A percentile compares a stretch with the other conserved stretches of the same genome.
Evolutionary conservation across 1,140 invertebrate species (phyloP).

Genomic region (Trachymyrmex cornetzi): DNA sequence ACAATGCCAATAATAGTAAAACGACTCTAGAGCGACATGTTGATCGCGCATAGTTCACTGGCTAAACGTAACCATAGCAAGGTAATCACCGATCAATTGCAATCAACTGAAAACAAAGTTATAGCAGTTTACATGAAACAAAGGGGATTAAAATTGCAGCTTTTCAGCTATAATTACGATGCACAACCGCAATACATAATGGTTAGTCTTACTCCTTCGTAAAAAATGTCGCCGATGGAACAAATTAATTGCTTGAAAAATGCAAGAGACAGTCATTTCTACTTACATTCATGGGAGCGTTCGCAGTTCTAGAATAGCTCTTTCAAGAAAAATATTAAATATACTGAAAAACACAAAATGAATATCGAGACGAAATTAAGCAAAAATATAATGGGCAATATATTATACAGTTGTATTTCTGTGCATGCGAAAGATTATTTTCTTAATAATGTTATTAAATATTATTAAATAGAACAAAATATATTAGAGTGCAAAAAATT

Average conservation of each 20-base stretch:
- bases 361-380: neutral
- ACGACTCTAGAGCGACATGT: constrained; percentile 30
- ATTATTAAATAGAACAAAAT: neutral
- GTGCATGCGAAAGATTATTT: neutral
- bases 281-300: neutral
- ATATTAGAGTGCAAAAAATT: neutral
- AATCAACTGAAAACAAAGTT: constrained; percentile 8
- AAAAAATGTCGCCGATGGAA: constrained; percentile 21
- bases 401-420: neutral
- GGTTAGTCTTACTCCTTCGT: neutral
- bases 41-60: neutral
- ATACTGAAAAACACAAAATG: neutral
- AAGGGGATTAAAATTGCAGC: constrained; percentile 42
- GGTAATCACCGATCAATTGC: constrained; percentile 43
- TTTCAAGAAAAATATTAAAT: constrained; percentile 1
- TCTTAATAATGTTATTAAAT: neutral
- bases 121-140: neutral
- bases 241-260: constrained; percentile 40
- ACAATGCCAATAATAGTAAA: constrained; percentile 21
- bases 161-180: constrained; percentile 9
- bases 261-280: neutral
- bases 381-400: neutral
- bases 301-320: neutral
- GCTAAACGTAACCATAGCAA: constrained; percentile 18
- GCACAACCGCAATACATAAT: neutral